These are phyloP conservation scores for Teleopsis dalmanni DNA, from an alignment of 1,140 invertebrate genomes.

Conservation along the genomic window DNA sequence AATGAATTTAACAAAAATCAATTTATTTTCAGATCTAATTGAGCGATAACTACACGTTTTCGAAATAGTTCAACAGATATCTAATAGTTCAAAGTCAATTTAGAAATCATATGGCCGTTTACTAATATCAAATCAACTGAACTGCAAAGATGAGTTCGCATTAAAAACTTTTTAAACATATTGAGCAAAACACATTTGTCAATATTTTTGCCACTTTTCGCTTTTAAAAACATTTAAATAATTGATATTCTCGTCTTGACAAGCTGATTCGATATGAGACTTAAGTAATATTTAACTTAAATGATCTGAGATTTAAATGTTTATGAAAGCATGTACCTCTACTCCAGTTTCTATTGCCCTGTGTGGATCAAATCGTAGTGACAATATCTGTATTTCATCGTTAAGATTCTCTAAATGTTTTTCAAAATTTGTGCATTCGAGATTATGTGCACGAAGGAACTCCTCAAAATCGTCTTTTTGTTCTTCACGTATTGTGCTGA, in stretches of 20 bases:
- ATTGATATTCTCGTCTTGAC: too few species aligned
- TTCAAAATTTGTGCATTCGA: slow-evolving; percentile 32
- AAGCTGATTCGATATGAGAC: neutral
- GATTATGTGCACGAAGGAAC: slow-evolving; percentile 27
- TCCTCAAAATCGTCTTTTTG: slow-evolving; percentile 40
- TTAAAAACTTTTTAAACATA: too few species aligned
- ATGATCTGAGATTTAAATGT: neutral
- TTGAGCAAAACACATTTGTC: too few species aligned
- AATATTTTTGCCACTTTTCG: neutral
- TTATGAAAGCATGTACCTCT: slow-evolving; percentile 17
- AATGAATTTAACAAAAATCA: too few species aligned
- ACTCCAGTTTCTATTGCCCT: slow-evolving; percentile 32
- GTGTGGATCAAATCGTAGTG: slow-evolving; percentile 27
- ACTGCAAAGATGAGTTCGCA: too few species aligned
- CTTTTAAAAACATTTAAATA: neutral
- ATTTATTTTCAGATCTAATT: too few species aligned
- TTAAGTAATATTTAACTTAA: neutral
- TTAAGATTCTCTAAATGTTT: slow-evolving; percentile 36
- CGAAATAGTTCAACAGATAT: too few species aligned
- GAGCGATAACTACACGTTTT: too few species aligned
- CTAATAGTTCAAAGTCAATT: too few species aligned
- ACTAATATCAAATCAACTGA: too few species aligned
- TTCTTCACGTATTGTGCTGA: slow-evolving; percentile 30
- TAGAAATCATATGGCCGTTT: too few species aligned
- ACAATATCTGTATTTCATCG: slow-evolving; percentile 37